Conservation (phyloP, 2,888 invertebrate species). For the Papilio elwesi region DNA sequence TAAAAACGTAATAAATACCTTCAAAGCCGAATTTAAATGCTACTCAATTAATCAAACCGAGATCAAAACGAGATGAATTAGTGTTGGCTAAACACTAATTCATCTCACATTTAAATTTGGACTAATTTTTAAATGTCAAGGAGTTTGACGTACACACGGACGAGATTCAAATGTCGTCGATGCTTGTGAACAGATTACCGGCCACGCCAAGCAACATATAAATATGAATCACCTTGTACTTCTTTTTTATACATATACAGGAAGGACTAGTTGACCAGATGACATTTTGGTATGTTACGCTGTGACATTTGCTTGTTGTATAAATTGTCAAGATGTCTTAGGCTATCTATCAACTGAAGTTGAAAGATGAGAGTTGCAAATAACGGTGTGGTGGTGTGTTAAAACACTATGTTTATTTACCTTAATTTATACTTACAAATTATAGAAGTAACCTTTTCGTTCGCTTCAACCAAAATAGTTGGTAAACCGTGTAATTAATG, state of each 20-base stretch:
- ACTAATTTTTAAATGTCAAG: slow-evolving; percentile 43
- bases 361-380: too few relatives aligned
- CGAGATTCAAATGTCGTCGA: slow-evolving; percentile 24
- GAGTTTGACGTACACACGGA: slow-evolving; percentile 24
- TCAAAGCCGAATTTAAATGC: background rate
- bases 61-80: too few relatives aligned
- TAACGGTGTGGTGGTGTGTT: too few relatives aligned
- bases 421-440: too few relatives aligned
- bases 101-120: slow-evolving; percentile 37
- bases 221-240: slow-evolving; percentile 39
- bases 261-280: slow-evolving; percentile 41
- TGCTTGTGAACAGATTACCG: slow-evolving; percentile 29
- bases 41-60: slow-evolving; percentile 18
- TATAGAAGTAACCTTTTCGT: too few relatives aligned
- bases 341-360: background rate
- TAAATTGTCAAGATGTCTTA: background rate
- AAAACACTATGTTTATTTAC: too few relatives aligned
- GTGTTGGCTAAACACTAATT: slow-evolving; percentile 21
- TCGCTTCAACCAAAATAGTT: too few relatives aligned
- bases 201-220: background rate
- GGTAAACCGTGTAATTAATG: too few relatives aligned
- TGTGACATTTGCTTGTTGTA: slow-evolving; percentile 24
- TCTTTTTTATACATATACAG: slow-evolving; percentile 40
- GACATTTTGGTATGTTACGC: slow-evolving; percentile 41
- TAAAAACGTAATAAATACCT: slow-evolving; percentile 11